phyloP scores from a whole-genome alignment of 92 coral and sea anemone genomes.

The Phymanthus crucifer region DNA sequence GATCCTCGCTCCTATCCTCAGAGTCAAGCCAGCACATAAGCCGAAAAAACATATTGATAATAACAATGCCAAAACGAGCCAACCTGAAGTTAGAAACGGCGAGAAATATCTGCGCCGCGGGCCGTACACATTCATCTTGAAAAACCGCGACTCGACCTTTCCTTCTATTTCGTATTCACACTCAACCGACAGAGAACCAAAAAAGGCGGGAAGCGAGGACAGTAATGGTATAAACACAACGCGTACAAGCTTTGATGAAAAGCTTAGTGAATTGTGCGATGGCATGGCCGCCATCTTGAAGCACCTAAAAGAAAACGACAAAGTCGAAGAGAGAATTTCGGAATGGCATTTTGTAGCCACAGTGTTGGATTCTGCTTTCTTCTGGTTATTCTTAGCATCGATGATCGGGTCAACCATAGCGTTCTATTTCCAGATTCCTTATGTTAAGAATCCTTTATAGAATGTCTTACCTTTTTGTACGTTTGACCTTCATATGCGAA shows the following conservation, averaged over 20 bases:
- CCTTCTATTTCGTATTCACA: constrained; percentile 3
- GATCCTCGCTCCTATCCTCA: constrained; percentile 74
- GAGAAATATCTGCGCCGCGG: constrained; percentile 12
- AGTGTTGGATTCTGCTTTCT: constrained; percentile 80
- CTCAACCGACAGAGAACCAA: not conserved
- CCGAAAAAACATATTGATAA: not conserved
- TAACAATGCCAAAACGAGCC: constrained; percentile 5
- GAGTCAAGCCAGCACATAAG: constrained; percentile 29
- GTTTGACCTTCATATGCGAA: no score
- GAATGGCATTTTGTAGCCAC: constrained; percentile 97
- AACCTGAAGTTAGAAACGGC: not conserved
- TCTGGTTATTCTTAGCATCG: constrained; percentile 67
- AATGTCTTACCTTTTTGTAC: no score
- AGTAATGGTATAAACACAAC: constrained; percentile 34
- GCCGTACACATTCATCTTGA: constrained; percentile 17
- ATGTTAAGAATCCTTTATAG: not conserved
- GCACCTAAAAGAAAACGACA: constrained; percentile 54
- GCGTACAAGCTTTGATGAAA: constrained; percentile 45
- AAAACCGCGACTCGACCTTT: constrained; percentile 2
- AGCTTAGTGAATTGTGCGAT: constrained; percentile 52
- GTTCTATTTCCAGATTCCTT: constrained; percentile 73
- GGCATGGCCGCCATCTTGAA: constrained; percentile 62
- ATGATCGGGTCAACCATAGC: constrained; percentile 56
- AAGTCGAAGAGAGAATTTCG: constrained; percentile 48
- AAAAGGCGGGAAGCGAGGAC: constrained; percentile 13